These are phyloP conservation scores for Natrix natrix DNA, from an alignment of 2,797 vertebrate species.

Conservation along the genomic window DNA sequence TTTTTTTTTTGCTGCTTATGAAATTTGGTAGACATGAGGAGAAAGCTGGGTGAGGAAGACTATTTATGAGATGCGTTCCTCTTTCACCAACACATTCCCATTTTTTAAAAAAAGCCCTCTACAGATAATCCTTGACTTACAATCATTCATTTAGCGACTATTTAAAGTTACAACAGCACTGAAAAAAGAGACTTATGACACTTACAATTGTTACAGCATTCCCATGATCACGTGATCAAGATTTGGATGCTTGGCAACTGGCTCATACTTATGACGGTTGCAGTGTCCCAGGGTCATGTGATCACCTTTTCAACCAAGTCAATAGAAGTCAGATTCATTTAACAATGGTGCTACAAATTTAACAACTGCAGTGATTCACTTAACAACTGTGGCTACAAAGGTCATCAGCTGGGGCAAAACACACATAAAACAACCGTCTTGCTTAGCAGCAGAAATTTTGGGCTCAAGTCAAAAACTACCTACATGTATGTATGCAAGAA, in stretches of 20 bases:
- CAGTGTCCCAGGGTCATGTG: no score
- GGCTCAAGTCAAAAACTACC: neutral
- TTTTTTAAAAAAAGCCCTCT: neutral
- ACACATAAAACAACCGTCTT: neutral
- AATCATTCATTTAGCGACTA: neutral
- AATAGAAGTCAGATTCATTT: no score
- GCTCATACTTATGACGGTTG: neutral
- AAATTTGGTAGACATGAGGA: constrained; percentile 50
- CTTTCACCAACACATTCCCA: neutral
- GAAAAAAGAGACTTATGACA: neutral
- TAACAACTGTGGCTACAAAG: neutral
- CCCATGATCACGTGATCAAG: neutral
- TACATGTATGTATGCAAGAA: constrained; percentile 4
- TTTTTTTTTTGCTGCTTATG: constrained; percentile 10
- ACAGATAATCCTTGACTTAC: neutral
- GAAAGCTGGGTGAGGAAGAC: constrained; percentile 37
- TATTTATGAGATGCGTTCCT: constrained; percentile 29
- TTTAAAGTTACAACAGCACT: neutral
- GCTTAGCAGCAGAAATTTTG: neutral
- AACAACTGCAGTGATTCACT: neutral
- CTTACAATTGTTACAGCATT: neutral
- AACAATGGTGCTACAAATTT: neutral
- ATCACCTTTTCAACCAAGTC: no score
- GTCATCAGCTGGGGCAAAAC: neutral
- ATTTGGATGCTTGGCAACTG: neutral